These are phyloP conservation scores for Alectoris magna DNA, from an alignment of 2,797 vertebrate genomes.

Conservation along the genomic window DNA sequence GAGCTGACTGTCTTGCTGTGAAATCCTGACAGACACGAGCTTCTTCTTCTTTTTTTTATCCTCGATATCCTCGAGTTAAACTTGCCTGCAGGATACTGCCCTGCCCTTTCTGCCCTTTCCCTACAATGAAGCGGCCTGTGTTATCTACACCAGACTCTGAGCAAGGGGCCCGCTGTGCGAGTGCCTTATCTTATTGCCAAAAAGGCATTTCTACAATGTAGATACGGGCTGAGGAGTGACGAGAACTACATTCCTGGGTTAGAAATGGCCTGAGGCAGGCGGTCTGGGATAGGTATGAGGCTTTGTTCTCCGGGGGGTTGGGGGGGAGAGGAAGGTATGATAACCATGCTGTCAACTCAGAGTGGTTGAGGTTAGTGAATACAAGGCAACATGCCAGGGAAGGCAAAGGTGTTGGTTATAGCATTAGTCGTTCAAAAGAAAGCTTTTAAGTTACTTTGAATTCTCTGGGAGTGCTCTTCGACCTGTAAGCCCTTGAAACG, in stretches of 20 bases:
- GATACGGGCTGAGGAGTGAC: not conserved
- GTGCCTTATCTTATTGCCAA: constrained; percentile 49
- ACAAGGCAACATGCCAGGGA: not conserved
- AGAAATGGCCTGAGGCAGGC: constrained; percentile 6
- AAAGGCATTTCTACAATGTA: constrained; percentile 47
- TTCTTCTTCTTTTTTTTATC: not conserved
- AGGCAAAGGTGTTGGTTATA: not conserved
- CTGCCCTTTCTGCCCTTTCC: not conserved
- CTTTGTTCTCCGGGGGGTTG: not conserved
- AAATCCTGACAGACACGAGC: fast-evolving
- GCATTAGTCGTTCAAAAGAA: not conserved
- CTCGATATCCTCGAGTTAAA: not conserved
- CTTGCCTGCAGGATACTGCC: fast-evolving
- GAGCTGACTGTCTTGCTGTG: fast-evolving
- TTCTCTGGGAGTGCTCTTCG: not conserved
- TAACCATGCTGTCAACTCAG: not conserved
- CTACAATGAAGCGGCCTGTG: not conserved
- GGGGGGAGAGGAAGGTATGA: not conserved
- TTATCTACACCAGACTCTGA: not conserved
- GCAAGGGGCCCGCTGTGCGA: not conserved
- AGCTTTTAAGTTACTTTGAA: constrained; percentile 1
- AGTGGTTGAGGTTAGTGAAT: not conserved
- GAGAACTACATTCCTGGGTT: constrained; percentile 22
- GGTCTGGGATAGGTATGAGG: not conserved
- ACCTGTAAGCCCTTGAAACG: not conserved